Base-by-base conservation (phyloP, 2,888 invertebrate genomes). In the Dolomedes plantarius region DNA sequence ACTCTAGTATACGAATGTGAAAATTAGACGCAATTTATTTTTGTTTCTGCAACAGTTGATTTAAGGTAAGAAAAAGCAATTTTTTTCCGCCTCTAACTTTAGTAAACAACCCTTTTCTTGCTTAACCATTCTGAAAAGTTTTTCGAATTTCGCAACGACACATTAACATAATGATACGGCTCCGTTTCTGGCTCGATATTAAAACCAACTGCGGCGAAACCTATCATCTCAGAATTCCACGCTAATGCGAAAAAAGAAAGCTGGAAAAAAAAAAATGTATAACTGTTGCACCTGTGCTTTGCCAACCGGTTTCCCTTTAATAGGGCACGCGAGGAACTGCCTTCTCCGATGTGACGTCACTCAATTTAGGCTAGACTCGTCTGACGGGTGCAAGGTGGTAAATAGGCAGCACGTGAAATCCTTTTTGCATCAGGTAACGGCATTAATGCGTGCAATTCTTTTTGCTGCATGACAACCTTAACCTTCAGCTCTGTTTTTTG, bases 171-270 rank as follows among this genome's bases (percentile, higher is more conserved):
- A 56, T 56, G 23, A 23, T 56, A 56, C 23, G 23, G 56, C 56
- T 56, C 56, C 56, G 56, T 56, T 56, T 56, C 56, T 56, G 56
- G 56, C 23, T 19, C 23, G 56, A 56, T 56, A 56, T 56, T 23
- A 56, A 56, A 56, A 23, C 56, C 56, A 23, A 56, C 23, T 23
- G 23, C 56, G 2, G 23, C 5, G 72, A 72, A 67, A 73, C 72
- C 72, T 72, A 72, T 72, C 79, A 79, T 79, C 79, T 65, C 46
- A 1, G 72, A 72, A 71, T 78, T 71, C 64, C 65, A 46, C 29
- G 29, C 72, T 79, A 65, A 79, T 77, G 77, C 64, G 29, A 71
- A 71, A n/a, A 19, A 32, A n/a, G n/a, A n/a, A n/a, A n/a, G n/a
- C n/a, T n/a, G 6, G 29, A 16, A 65, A 16, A 65, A 65, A 65